A percentile compares a stretch with the other conserved stretches of the same genome.
These are phyloP conservation scores for Gopherus flavomarginatus DNA, from an alignment of 2,113 vertebrate genomes.

Conservation along the genomic window DNA sequence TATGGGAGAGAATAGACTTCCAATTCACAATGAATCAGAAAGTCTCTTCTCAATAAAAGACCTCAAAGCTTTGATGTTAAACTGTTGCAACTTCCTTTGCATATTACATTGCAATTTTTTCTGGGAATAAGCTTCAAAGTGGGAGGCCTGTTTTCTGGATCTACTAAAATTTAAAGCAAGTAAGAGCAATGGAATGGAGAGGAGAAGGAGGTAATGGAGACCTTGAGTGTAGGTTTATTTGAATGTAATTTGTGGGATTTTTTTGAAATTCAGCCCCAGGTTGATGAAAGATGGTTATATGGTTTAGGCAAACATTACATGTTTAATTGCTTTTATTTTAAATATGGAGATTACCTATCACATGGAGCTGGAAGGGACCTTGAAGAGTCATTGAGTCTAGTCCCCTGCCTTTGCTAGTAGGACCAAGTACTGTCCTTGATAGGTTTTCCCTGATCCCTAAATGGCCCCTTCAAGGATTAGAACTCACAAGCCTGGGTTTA, in stretches of 20 bases:
- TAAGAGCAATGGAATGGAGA: not conserved
- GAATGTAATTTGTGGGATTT: not conserved
- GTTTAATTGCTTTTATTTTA: not conserved
- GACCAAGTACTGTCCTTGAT: too few relatives aligned
- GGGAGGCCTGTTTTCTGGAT: not conserved
- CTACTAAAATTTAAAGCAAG: not conserved
- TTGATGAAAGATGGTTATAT: not conserved
- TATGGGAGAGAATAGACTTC: not conserved
- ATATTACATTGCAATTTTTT: not conserved
- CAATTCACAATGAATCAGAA: not conserved
- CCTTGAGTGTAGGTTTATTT: not conserved
- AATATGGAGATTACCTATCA: too few relatives aligned
- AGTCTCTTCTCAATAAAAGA: not conserved
- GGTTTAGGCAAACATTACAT: not conserved
- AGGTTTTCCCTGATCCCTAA: too few relatives aligned
- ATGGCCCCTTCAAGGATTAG: too few relatives aligned
- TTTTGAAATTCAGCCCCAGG: not conserved
- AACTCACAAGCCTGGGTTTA: too few relatives aligned
- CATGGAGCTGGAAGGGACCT: too few relatives aligned
- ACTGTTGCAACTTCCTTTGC: not conserved
- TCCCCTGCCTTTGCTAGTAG: too few relatives aligned
- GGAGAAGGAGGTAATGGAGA: not conserved
- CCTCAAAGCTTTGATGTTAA: constrained; percentile 1
- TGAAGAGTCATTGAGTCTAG: too few relatives aligned
- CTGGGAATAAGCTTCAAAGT: not conserved